Evolutionary conservation across 2,113 vertebrate species (phyloP), one percentile per base, ranked within the genome.

Genomic region (Acinonyx jubatus): DNA sequence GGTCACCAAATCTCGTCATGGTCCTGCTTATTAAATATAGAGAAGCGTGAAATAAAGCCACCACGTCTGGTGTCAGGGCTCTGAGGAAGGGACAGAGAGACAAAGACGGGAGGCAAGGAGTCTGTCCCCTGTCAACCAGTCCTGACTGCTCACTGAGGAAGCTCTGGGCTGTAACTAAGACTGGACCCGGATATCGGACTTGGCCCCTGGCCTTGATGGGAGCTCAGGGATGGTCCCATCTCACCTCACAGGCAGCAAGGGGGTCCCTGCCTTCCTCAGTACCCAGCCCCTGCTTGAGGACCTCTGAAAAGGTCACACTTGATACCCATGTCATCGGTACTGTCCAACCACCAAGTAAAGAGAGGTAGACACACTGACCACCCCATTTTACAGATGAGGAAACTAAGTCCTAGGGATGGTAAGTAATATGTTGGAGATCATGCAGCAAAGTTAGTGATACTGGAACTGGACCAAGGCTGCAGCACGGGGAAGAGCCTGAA

Each of bases 11-110:
- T 74, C 61, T 96, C 31, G 31, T 36, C 91, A 80, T 25, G 66
- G 89, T n/a, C 79, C 95, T 82, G 57, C 95, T 96, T 92, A 96
- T 97, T 95, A 89, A 97, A 94, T 94, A 92, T 1, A 97, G 55
- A 97, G 68, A 61, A 25, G 9, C 3, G 3, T 61, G 85, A 91
- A 93, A 96, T 66, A 71, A 80, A 95, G 90, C 80, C 27, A 38
- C 66, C 25, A 6, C 55, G 15, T 48, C 74, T 79, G 16, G 19
- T 33, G 48, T 38, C 2, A 27, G 68, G 65, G 23, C 48, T 69
- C 80, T 45, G 66, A 63, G 61, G 27, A 83, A 69, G 89, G 85
- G 7, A 74, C 52, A 31, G 4, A 68, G n/a, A 68, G 41, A 55
- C 31, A 41, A 36, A 55, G 33, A 16, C 18, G 31, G 68, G 73